phyloP scores from a whole-genome alignment of 2,113 vertebrate species.

The Platysternon megacephalum region DNA sequence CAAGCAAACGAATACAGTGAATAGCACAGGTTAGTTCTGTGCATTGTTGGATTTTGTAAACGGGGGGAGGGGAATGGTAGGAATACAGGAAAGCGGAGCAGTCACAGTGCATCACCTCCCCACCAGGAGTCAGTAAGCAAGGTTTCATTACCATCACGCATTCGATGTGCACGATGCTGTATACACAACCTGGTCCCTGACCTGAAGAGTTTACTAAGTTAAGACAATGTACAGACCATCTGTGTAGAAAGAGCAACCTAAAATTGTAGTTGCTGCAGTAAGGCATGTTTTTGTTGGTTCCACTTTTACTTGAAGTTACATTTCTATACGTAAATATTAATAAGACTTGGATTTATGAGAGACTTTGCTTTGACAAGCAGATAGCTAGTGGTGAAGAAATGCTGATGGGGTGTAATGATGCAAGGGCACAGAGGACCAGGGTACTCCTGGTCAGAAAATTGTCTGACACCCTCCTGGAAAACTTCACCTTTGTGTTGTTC shows the following conservation, averaged over 20 bases:
- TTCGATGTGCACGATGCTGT: not conserved
- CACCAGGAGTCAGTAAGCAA: not conserved
- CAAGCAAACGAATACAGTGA: not conserved
- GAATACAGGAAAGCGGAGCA: not conserved
- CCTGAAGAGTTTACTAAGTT: not conserved
- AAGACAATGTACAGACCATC: not conserved
- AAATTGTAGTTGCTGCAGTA: not conserved
- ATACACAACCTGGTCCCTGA: not conserved
- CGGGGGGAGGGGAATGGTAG: not conserved
- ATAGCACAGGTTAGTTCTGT: not conserved
- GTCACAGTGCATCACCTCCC: not conserved
- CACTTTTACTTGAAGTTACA: not conserved
- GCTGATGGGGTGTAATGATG: not conserved
- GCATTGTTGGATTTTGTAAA: not conserved
- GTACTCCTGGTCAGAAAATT: not conserved
- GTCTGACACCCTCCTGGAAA: not conserved
- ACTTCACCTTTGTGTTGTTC: not conserved
- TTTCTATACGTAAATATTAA: not conserved
- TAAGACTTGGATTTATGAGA: not conserved
- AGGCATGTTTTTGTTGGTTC: not conserved
- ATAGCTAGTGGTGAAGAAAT: not conserved
- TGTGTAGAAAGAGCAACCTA: not conserved
- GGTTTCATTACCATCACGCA: not conserved
- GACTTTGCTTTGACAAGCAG: not conserved
- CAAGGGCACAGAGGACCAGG: not conserved